phyloP scores from a whole-genome alignment of 2,888 invertebrate species.

The Fragum sueziense region DNA sequence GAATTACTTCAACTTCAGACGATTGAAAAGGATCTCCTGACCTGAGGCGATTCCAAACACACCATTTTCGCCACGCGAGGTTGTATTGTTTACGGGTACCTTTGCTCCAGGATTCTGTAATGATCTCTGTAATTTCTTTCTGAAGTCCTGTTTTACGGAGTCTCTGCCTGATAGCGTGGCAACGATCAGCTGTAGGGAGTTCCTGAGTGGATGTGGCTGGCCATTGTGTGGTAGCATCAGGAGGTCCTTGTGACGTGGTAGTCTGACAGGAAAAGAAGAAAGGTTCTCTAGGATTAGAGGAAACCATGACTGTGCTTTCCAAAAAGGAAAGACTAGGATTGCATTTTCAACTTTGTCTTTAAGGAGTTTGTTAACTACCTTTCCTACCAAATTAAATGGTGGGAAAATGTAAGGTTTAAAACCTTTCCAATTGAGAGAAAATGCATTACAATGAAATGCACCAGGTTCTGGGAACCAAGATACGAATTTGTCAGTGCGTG shows the following conservation, averaged over 20 bases:
- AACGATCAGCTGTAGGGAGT: constrained; percentile 21
- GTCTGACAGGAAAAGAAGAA: constrained; percentile 40
- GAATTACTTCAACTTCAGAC: constrained; percentile 22
- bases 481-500: constrained; percentile 24
- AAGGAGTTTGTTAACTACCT: constrained; percentile 40
- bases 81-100: constrained; percentile 40
- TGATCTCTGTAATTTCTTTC: constrained; percentile 5
- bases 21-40: constrained; percentile 10
- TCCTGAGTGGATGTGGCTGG: constrained; percentile 21
- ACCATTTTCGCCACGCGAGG: constrained; percentile 24
- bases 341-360: constrained; percentile 42
- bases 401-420: constrained; percentile 39
- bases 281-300: constrained; percentile 33
- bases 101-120: constrained; percentile 27
- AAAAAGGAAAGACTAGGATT: too few species aligned
- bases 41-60: constrained; percentile 24
- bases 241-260: constrained; percentile 42
- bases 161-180: constrained; percentile 35
- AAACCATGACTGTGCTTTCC: too few species aligned
- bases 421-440: constrained; percentile 21
- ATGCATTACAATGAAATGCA: constrained; percentile 24
- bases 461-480: constrained; percentile 33
- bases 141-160: constrained; percentile 28
- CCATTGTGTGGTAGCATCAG: constrained; percentile 17
- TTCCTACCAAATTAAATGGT: constrained; percentile 46